Evolutionary conservation across 2,113 vertebrate genomes (phyloP).

Genomic region (Tympanuchus pallidicinctus): DNA sequence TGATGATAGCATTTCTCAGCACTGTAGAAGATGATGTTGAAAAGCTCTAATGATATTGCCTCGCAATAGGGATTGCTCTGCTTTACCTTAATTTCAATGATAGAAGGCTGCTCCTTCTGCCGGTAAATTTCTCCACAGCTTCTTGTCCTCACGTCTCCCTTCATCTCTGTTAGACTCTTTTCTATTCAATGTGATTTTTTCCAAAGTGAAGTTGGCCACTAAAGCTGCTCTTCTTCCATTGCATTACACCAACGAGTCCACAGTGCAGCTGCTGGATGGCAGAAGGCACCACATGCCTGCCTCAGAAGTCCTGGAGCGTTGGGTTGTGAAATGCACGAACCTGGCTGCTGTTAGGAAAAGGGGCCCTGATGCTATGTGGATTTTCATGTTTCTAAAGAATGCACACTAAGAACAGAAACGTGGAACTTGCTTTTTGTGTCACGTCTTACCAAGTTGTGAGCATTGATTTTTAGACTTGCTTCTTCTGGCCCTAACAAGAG

Average conservation of each 20-base stretch:
- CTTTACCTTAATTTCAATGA: background rate
- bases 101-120: background rate
- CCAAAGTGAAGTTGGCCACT: background rate
- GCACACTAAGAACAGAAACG: background rate
- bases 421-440: background rate
- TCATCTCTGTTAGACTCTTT: background rate
- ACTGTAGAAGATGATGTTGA: background rate
- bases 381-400: background rate
- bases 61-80: background rate
- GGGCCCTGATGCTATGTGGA: accelerated
- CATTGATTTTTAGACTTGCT: accelerated
- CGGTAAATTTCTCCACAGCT: background rate
- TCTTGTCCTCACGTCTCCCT: background rate
- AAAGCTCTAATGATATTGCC: background rate
- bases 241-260: background rate
- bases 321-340: background rate
- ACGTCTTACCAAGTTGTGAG: background rate
- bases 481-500: background rate
- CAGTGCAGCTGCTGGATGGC: background rate
- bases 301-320: background rate
- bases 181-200: background rate
- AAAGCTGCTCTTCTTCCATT: background rate
- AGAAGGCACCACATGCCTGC: background rate
- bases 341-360: background rate
- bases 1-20: background rate